A percentile compares a stretch with the other conserved stretches of the same genome.
Conservation (phyloP, 2,888 invertebrate species). For the Matsumyia berberina region DNA sequence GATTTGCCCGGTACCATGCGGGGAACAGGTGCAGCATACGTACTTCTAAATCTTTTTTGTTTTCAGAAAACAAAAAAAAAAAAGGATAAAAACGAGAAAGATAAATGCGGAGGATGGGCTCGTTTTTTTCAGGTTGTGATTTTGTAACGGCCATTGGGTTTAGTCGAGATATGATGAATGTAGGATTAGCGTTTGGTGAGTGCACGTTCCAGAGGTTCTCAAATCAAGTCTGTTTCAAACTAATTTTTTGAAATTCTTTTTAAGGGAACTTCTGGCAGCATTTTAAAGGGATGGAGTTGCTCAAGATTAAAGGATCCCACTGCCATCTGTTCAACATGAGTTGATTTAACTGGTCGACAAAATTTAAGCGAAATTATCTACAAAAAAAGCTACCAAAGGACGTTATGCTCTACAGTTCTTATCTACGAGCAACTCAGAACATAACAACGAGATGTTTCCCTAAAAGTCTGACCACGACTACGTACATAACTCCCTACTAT, state of each 20-base stretch:
- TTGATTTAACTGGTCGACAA: too few species aligned
- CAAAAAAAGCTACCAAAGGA: too few species aligned
- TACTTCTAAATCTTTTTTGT: conserved; percentile 12
- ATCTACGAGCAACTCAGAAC: too few species aligned
- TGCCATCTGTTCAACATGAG: too few species aligned
- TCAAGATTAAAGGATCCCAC: too few species aligned
- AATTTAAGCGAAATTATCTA: too few species aligned
- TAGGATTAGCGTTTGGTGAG: background rate
- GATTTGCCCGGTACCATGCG: conserved; percentile 24
- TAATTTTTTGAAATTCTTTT: background rate
- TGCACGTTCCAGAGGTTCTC: background rate
- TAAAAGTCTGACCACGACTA: too few species aligned
- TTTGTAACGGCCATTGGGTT: background rate
- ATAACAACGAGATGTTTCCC: too few species aligned
- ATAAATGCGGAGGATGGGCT: background rate
- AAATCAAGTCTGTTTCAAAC: background rate
- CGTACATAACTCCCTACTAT: too few species aligned
- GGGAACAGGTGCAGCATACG: conserved; percentile 55
- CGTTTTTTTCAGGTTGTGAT: conserved; percentile 5
- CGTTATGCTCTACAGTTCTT: too few species aligned
- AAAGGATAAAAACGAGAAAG: background rate
- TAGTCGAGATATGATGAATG: conserved; percentile 7
- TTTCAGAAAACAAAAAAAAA: background rate
- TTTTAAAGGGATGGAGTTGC: too few species aligned
- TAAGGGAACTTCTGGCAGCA: too few species aligned